These are phyloP conservation scores for Haliclona indistincta DNA, from an alignment of 37 sponge, comb jelly and placozoan species.

Conservation along the genomic window DNA sequence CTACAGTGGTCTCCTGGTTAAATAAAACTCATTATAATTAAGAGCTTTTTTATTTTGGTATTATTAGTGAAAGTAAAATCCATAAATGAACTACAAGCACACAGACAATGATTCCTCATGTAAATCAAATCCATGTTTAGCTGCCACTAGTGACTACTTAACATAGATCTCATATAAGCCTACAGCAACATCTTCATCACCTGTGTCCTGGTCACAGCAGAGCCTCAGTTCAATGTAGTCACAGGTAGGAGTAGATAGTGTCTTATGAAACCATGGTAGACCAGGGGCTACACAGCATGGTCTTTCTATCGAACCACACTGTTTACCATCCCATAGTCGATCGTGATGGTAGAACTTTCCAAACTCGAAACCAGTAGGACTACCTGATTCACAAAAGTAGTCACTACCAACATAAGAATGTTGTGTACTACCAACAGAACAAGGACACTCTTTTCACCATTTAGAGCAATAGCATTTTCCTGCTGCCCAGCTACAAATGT, in stretches of 20 bases:
- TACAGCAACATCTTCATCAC: conserved; percentile 11
- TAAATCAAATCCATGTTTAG: no score
- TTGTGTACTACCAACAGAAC: not conserved
- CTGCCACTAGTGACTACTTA: no score
- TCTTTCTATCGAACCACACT: not conserved
- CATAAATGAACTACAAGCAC: no score
- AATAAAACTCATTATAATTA: no score
- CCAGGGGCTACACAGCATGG: conserved; percentile 19
- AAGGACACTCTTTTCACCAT: not conserved
- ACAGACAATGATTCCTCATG: no score
- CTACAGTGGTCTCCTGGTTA: no score
- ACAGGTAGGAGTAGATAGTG: not conserved
- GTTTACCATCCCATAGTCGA: conserved; percentile 18
- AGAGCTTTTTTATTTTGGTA: no score
- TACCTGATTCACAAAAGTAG: conserved; percentile 42
- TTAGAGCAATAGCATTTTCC: not conserved
- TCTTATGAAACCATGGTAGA: conserved; percentile 15
- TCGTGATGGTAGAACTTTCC: not conserved
- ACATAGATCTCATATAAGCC: not conserved
- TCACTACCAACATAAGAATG: conserved; percentile 27
- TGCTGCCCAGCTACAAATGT: conserved; percentile 2
- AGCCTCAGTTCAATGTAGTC: conserved; percentile 25
- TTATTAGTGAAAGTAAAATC: no score
- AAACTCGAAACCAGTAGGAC: not conserved
- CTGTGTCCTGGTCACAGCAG: conserved; percentile 1